Evolutionary conservation across 2,888 invertebrate genomes (phyloP), one percentile per base, ranked within the genome.

Genomic region (Pocota personata): DNA sequence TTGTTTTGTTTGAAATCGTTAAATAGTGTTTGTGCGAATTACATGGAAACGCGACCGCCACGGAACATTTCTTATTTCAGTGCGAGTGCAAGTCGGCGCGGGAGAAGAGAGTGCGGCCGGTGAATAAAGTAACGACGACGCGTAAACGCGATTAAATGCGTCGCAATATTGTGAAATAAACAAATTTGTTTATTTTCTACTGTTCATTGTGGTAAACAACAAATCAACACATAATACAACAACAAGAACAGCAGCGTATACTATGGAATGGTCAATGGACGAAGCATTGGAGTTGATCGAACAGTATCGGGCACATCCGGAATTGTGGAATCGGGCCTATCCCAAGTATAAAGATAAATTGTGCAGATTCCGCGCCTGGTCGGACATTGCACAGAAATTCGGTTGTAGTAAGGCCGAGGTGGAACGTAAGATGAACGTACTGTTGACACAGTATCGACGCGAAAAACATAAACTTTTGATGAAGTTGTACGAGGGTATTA

Each of bases 221-320:
- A 46, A 48, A 48, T 48, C 6, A 3, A 37, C n/a, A 40, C 40
- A 40, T n/a, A 12, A 46, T 5, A 24, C 21, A 62, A 50, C 60
- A 52, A 57, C 48, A 43, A 66, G 10, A 12, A 10, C 43, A 46
- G 52, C 30, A n/a, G 48, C 2, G 73, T 88, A 89, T 88, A 90
- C 88, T 89, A 92, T 92, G 91, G 91, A 92, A 89, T 92, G 91
- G 91, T 92, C 92, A 71, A 92, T 92, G 87, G 92, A 92, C 80
- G 92, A 92, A 88, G 92, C 92, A 6, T 82, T 92, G 46, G 91
- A 92, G 88, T 89, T 92, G 14, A 92, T 92, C 83, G 91, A 92
- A 89, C 92, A 92, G 77, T 92, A 92, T 88, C 92, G 91, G 69
- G 89, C 90, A 75, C 91, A 92, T 62, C 91, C 92, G 3, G 92